phyloP scores from a whole-genome alignment of 2,797 vertebrate genomes.

The Myoxocephalus aenaeus region DNA sequence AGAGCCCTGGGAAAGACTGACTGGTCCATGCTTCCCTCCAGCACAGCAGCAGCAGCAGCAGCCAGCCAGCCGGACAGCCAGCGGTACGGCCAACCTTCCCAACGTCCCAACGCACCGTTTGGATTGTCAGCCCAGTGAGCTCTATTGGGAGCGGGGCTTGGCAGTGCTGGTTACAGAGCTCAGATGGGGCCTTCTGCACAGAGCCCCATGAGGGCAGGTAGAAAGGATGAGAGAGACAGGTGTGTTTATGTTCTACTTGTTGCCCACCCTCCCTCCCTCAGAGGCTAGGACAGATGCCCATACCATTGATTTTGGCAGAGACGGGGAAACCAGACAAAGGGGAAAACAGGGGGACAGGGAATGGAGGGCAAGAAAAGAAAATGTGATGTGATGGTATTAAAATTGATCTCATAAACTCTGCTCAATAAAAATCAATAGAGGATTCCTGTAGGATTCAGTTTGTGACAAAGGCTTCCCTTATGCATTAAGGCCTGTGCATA shows the following conservation, averaged over 20 bases:
- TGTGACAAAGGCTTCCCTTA: slow-evolving; percentile 46
- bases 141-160: slow-evolving; percentile 73
- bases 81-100: slow-evolving; percentile 30
- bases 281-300: slow-evolving; percentile 67
- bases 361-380: slow-evolving; percentile 25
- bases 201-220: slow-evolving; percentile 66
- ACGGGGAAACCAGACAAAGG: slow-evolving; percentile 36
- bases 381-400: slow-evolving; percentile 46
- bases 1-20: slow-evolving; percentile 56
- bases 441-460: slow-evolving; percentile 33
- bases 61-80: slow-evolving; percentile 38
- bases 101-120: slow-evolving; percentile 52
- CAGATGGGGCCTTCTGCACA: slow-evolving; percentile 80
- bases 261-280: slow-evolving; percentile 43
- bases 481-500: slow-evolving; percentile 41
- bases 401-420: slow-evolving; percentile 51
- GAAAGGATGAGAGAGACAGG: slow-evolving; percentile 68
- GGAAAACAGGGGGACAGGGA: not conserved
- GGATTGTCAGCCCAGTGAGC: slow-evolving; percentile 66
- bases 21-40: slow-evolving; percentile 63
- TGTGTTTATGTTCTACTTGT: slow-evolving; percentile 79
- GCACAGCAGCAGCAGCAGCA: slow-evolving; percentile 35
- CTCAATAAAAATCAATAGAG: slow-evolving; percentile 62
- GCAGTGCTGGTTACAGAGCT: slow-evolving; percentile 73
- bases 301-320: slow-evolving; percentile 57